Base-by-base conservation (phyloP, 2,888 invertebrate species). In the Dynastes hyllus region DNA sequence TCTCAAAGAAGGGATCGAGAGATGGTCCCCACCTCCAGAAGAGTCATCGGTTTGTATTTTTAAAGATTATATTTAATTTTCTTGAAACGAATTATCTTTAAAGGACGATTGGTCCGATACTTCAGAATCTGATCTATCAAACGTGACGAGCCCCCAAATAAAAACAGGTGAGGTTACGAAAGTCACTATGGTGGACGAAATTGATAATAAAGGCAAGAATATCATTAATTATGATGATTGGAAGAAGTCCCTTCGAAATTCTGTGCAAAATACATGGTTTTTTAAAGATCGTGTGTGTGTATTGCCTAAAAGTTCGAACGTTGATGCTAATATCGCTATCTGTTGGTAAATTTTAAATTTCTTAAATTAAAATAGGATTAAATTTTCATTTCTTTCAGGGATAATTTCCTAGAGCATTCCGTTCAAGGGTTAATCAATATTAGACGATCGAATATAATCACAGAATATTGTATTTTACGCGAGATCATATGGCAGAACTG, bases 1-100 rank as follows among this genome's bases (percentile, higher is more conserved):
- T 85, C 86, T 91, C 50, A 89, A 86, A 63, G 90, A 91, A 79
- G 91, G 89, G 1, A 87, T 90, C 75, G 85, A 85, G 13, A 83
- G 87, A 5, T 89, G 89, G 83, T 88, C 88, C 51, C 82, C 84
- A 22, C 82, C 88, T 77, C 51, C 73, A 6, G 61, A 51, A 32
- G 73, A 71, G 4, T 73, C 73, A 37, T 78, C 78, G 2, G 78
- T 78, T 53, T 22, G 55, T 78, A n/a, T n/a, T 37, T 2, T 11
- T n/a, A 2, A 37, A 51, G 51, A n/a, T 53, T 53, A 53, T 16
- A 16, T 13, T 16, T 16, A 13, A 53, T 53, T 53, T 45, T 65
- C 16, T 40, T 29, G 22, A 61, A 75, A 61, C 6, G 16, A 6
- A 32, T 37, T 58, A 40, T 16, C 37, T 27, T 55, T 65, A 29